A percentile compares a stretch with the other conserved stretches of the same genome.
Evolutionary conservation across 2,888 invertebrate species (phyloP).

Genomic region (Xanthorhoe designata): DNA sequence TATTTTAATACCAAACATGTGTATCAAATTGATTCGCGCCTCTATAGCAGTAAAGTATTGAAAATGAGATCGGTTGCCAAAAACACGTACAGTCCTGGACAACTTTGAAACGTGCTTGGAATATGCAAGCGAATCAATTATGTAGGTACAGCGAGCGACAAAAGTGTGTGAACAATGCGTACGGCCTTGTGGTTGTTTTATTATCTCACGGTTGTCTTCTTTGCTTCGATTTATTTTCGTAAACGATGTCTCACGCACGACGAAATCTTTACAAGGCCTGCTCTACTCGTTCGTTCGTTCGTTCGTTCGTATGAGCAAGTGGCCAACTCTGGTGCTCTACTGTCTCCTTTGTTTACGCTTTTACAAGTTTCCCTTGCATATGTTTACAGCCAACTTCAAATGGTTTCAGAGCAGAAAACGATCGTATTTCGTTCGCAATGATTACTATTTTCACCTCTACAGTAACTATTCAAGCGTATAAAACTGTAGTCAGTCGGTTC

Average conservation of each 20-base stretch:
- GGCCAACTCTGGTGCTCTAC: no score
- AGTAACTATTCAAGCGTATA: neutral
- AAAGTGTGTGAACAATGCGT: conserved; percentile 35
- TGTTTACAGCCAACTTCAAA: neutral
- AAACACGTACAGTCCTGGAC: conserved; percentile 58
- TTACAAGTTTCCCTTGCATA: neutral
- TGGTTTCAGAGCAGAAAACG: neutral
- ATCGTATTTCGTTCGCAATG: neutral
- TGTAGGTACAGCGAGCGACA: conserved; percentile 37
- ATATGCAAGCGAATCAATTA: conserved; percentile 54
- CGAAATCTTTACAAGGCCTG: conserved; percentile 15
- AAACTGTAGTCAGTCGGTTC: neutral
- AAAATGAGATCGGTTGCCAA: conserved; percentile 54
- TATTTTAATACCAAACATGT: conserved; percentile 35
- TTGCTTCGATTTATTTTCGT: conserved; percentile 28
- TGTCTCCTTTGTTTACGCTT: neutral
- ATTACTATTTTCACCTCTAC: neutral
- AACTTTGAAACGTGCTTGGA: conserved; percentile 72
- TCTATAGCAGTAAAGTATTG: conserved; percentile 55
- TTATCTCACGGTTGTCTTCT: conserved; percentile 35
- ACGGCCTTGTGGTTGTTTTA: conserved; percentile 34
- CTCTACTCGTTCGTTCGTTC: no score
- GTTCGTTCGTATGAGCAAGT: no score
- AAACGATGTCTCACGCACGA: conserved; percentile 25
- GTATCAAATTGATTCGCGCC: conserved; percentile 44